A percentile compares a stretch with the other conserved stretches of the same genome.
These are phyloP conservation scores for Notothenia coriiceps DNA, from an alignment of 2,113 vertebrate species.

Conservation along the genomic window DNA sequence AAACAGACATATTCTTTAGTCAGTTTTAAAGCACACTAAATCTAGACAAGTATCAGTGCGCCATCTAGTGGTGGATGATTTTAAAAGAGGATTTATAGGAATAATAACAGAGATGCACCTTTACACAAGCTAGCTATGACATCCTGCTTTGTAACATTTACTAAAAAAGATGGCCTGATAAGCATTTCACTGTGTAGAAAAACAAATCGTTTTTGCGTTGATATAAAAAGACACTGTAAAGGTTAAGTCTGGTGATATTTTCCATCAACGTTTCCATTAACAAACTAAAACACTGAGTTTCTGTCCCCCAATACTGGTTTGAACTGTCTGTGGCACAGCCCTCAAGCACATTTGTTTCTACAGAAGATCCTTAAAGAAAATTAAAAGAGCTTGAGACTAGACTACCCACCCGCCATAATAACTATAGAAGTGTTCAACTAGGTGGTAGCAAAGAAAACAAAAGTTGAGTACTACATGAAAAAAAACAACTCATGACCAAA, in stretches of 20 bases:
- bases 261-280: too few species aligned
- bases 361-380: neutral
- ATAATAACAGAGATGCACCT: neutral
- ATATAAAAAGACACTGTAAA: too few species aligned
- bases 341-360: neutral
- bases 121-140: neutral
- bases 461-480: neutral
- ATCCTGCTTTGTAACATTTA: neutral
- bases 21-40: neutral
- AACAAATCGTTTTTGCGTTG: too few species aligned
- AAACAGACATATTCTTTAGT: neutral
- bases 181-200: too few species aligned
- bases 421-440: neutral
- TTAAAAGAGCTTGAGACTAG: too few species aligned
- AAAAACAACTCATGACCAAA: neutral
- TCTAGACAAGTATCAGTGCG: slow-evolving; percentile 16
- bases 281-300: too few species aligned
- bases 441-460: neutral
- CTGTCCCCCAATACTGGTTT: too few species aligned
- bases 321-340: too few species aligned
- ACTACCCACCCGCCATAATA: too few species aligned
- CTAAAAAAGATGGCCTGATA: neutral
- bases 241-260: too few species aligned
- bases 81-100: neutral
- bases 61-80: slow-evolving; percentile 1